Conservation (phyloP, 2,888 invertebrate genomes). For the Coronaproctus castanopsis region DNA sequence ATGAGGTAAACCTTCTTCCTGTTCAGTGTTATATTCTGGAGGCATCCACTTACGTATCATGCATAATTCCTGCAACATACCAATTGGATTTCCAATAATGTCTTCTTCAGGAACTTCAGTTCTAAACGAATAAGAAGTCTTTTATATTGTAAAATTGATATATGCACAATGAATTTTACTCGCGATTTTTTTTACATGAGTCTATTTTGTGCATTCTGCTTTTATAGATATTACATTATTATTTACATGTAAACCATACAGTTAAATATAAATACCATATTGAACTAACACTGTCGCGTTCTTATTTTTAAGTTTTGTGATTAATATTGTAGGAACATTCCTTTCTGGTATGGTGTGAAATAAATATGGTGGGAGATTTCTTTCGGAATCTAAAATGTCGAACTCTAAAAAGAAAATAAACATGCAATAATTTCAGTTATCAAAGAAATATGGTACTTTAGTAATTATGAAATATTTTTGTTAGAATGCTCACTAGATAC, state of each 20-base stretch:
- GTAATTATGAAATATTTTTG: too few relatives aligned
- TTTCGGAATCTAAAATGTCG: neutral
- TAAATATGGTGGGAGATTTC: neutral
- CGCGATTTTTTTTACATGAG: too few relatives aligned
- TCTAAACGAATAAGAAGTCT: too few relatives aligned
- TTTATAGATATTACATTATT: too few relatives aligned
- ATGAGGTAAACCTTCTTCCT: conserved; percentile 75
- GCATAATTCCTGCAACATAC: conserved; percentile 84
- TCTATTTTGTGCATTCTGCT: too few relatives aligned
- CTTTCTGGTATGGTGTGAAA: neutral
- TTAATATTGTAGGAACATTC: neutral
- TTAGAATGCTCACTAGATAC: too few relatives aligned
- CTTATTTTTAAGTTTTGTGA: neutral
- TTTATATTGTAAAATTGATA: too few relatives aligned
- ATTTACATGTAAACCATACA: too few relatives aligned
- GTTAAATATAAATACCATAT: too few relatives aligned
- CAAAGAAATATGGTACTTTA: too few relatives aligned
- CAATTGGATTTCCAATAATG: conserved; percentile 72
- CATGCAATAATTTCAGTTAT: too few relatives aligned
- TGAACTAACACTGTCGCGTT: neutral
- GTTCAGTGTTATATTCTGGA: conserved; percentile 75
- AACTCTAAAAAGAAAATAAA: neutral
- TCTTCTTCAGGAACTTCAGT: conserved; percentile 15
- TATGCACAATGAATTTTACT: too few relatives aligned
- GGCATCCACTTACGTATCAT: conserved; percentile 92